These are phyloP conservation scores for Ctenopoma kingsleyae DNA, from an alignment of 2,797 vertebrate species.

Conservation along the genomic window DNA sequence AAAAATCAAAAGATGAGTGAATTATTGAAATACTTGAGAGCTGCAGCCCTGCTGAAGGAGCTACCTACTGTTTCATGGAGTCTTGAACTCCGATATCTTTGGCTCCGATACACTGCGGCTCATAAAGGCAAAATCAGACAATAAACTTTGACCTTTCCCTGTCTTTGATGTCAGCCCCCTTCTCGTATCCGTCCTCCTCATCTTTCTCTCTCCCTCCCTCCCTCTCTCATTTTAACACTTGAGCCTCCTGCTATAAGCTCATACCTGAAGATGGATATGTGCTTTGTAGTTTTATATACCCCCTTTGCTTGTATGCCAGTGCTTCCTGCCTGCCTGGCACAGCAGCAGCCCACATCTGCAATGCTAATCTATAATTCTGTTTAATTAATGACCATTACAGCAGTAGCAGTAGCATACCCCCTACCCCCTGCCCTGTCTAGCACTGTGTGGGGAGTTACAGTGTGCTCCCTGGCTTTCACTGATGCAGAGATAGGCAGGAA, in stretches of 20 bases:
- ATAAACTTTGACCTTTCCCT: slow-evolving; percentile 62
- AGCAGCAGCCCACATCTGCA: slow-evolving; percentile 75
- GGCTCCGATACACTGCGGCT: background rate
- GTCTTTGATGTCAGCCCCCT: slow-evolving; percentile 50
- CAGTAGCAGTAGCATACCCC: slow-evolving; percentile 20
- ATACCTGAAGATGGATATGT: slow-evolving; percentile 48
- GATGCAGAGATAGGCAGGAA: slow-evolving; percentile 21
- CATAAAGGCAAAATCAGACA: slow-evolving; percentile 43
- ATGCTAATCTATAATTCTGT: slow-evolving; percentile 81
- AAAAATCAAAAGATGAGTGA: background rate
- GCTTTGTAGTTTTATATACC: slow-evolving; percentile 36
- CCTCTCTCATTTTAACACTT: slow-evolving; percentile 55
- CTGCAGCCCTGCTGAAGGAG: background rate
- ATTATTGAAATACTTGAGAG: background rate
- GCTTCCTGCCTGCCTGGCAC: slow-evolving; percentile 64
- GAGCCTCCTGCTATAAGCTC: slow-evolving; percentile 34
- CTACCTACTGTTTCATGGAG: background rate
- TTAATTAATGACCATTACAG: slow-evolving; percentile 78
- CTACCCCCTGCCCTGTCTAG: slow-evolving; percentile 11
- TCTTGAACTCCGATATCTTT: slow-evolving; percentile 14
- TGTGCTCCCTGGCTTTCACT: slow-evolving; percentile 18
- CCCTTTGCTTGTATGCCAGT: background rate
- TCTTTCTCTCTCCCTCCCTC: slow-evolving; percentile 48
- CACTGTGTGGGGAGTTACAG: slow-evolving; percentile 15
- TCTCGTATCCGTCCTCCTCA: slow-evolving; percentile 38